Percentiles rank a stretch among this genome's conserved stretches.
These are phyloP conservation scores for Drosophila gunungcola DNA, from an alignment of 1,140 invertebrate species.

Conservation along the genomic window DNA sequence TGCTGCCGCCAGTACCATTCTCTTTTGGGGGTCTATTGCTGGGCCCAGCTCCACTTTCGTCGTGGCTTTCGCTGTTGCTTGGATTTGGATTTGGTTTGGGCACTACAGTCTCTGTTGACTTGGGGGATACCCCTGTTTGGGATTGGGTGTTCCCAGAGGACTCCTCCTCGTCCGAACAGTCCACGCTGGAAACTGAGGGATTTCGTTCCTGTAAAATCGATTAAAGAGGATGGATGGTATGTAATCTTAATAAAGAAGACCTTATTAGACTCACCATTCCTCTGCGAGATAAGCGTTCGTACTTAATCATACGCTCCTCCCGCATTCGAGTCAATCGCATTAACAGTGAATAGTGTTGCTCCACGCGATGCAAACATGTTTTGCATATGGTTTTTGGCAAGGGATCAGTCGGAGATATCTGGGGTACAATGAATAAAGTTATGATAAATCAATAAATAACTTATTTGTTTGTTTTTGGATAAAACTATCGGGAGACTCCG, in stretches of 20 bases:
- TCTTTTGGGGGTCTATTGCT: constrained; percentile 32
- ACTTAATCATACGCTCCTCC: constrained; percentile 57
- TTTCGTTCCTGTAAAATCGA: constrained; percentile 31
- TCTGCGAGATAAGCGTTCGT: constrained; percentile 12
- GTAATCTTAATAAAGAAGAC: too few species aligned
- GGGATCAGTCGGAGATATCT: constrained; percentile 90
- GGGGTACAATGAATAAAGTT: constrained; percentile 19
- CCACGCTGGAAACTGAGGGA: constrained; percentile 58
- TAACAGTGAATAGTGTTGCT: constrained; percentile 89
- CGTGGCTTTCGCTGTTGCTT: constrained; percentile 3
- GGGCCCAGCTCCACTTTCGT: constrained; percentile 4
- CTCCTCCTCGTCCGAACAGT: constrained; percentile 63
- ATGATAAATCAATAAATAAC: constrained; percentile 5
- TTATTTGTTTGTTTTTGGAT: not conserved
- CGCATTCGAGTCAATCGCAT: constrained; percentile 86
- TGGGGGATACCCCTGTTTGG: constrained; percentile 1
- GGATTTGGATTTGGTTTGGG: constrained; percentile 12
- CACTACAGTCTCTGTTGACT: constrained; percentile 22
- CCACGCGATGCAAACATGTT: constrained; percentile 88
- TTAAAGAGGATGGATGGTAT: not conserved
- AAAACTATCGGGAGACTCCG: not conserved
- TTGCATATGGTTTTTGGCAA: constrained; percentile 91
- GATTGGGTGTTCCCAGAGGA: not conserved
- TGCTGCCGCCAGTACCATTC: constrained; percentile 26
- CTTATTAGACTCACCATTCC: constrained; percentile 24